A percentile compares a stretch with the other conserved stretches of the same genome.
phyloP scores from a whole-genome alignment of 1,140 invertebrate genomes.

The Cotesia typhae region DNA sequence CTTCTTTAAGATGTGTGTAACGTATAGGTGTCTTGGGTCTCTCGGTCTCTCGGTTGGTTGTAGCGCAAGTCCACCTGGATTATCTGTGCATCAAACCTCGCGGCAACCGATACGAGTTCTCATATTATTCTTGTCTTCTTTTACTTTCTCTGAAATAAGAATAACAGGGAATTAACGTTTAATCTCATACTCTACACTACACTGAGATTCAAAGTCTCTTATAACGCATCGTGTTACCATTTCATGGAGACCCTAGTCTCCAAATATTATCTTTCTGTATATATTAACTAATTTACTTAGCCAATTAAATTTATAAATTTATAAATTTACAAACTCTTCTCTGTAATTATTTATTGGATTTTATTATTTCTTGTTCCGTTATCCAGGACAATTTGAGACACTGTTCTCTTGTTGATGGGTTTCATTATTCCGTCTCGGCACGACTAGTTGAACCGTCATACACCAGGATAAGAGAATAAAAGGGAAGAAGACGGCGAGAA shows the following conservation, averaged over 20 bases:
- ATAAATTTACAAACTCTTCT: no score
- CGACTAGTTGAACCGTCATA: neutral
- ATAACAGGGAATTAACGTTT: slow-evolving; percentile 14
- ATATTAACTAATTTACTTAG: no score
- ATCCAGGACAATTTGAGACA: no score
- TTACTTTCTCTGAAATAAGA: slow-evolving; percentile 12
- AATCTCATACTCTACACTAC: no score
- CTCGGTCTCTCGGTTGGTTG: neutral
- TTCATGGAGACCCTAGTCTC: neutral
- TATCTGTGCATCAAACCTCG: slow-evolving; percentile 44
- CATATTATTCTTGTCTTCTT: slow-evolving; percentile 39
- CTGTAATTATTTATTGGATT: neutral
- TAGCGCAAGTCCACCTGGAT: slow-evolving; percentile 29
- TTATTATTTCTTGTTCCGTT: neutral
- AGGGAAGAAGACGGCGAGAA: neutral
- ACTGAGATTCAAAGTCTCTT: no score
- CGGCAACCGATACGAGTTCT: slow-evolving; percentile 44
- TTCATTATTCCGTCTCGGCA: neutral
- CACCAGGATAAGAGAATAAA: neutral
- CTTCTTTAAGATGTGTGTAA: neutral
- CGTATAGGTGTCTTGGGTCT: slow-evolving; percentile 6
- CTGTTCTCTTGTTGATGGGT: neutral
- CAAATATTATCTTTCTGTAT: neutral
- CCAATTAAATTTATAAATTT: no score
- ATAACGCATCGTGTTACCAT: slow-evolving; percentile 4